Base-by-base conservation (phyloP, 2,888 invertebrate genomes). In the Theretra japonica region DNA sequence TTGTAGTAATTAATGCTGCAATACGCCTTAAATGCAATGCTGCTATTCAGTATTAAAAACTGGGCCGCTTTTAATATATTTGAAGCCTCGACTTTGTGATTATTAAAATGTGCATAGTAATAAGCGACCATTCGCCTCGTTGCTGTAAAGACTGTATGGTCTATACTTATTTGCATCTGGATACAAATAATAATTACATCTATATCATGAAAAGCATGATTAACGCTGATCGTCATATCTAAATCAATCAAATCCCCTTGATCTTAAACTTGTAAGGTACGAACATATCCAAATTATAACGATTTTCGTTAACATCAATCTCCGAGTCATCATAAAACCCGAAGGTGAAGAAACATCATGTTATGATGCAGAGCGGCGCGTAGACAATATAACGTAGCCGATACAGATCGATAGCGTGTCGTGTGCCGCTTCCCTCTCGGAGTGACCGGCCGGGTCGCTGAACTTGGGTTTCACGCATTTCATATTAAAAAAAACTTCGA, bases 391-490 rank as follows among this genome's bases (percentile, higher is more conserved):
- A n/a, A 19, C 53, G 19, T 41, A 15, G 41, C 53, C 7, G n/a
- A 53, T 53, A 53, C 53, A 53, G 53, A 53, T 53, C 53, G 53
- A 53, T 53, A 19, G n/a, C 53, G n/a, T n/a, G 53, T n/a, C 53
- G 53, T 53, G 53, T 53, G 53, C 53, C 53, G 53, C 19, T 53
- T 53, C 41, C 41, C 41, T 41, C 53, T 19, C 19, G 5, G n/a
- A 53, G 7, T 53, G 19, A n/a, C 53, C 53, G 53, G n/a, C 53
- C 17, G n/a, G 19, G 53, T 53, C 53, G n/a, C 17, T 53, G 53
- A 53, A 53, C 53, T 53, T 53, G 53, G 19, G 6, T 53, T 53
- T 53, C n/a, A 53, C 53, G n/a, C n/a, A 15, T 53, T 53, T 53
- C n/a, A n/a, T n/a, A 53, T 53, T 19, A n/a, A 53, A n/a, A 53